A percentile compares a stretch with the other conserved stretches of the same genome.
phyloP scores from a whole-genome alignment of 2,113 vertebrate species.

The Hylia prasina region DNA sequence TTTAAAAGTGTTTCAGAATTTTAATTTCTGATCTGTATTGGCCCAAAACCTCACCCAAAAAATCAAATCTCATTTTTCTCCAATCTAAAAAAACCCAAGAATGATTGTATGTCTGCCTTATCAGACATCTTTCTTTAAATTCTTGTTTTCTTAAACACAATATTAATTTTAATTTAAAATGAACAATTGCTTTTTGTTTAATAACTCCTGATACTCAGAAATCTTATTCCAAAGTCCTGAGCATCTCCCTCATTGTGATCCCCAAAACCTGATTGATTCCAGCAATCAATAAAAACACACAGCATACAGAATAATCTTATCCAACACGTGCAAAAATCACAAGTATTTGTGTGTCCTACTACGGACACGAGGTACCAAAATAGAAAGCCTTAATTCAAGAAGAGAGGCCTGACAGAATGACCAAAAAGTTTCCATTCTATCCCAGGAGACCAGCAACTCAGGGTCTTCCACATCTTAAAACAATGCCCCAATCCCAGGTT shows the following conservation, averaged over 20 bases:
- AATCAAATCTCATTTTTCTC: not conserved
- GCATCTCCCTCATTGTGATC: not conserved
- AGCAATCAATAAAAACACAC: not conserved
- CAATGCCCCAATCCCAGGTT: not conserved
- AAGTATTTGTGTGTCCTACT: not conserved
- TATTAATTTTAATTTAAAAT: not conserved
- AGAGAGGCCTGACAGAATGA: not conserved
- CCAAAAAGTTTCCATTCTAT: no score
- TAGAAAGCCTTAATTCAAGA: not conserved
- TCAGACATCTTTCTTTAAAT: not conserved
- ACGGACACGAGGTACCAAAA: not conserved
- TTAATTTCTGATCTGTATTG: not conserved
- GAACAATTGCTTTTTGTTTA: not conserved
- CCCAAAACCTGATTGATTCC: not conserved
- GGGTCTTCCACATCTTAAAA: not conserved
- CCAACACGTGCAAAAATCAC: fast-evolving
- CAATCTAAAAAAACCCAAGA: not conserved
- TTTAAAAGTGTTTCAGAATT: not conserved
- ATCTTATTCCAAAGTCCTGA: not conserved
- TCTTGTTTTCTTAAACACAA: not conserved
- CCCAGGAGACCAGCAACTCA: not conserved
- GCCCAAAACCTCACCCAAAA: not conserved
- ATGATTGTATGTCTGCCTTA: not conserved
- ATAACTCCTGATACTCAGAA: not conserved
- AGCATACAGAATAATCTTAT: no score